These are phyloP conservation scores for Fukomys damarensis DNA, from an alignment of 2,113 vertebrate species.

Conservation along the genomic window DNA sequence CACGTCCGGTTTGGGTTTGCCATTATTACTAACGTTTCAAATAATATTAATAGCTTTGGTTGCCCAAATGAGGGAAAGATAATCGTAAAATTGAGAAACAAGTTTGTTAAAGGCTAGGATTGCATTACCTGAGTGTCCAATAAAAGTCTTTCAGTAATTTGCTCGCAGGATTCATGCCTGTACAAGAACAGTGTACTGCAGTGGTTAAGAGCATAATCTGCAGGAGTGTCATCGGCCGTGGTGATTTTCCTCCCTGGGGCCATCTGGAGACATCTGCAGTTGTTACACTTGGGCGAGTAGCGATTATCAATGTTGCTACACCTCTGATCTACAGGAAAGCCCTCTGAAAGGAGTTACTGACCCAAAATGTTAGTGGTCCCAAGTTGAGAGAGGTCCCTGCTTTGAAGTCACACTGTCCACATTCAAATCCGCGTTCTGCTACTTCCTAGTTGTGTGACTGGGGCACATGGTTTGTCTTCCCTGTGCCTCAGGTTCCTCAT, in stretches of 20 bases:
- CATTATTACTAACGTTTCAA: background rate
- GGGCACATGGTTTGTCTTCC: background rate
- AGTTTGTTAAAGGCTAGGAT: background rate
- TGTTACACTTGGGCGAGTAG: background rate
- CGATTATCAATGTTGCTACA: background rate
- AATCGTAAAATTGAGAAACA: conserved; percentile 20
- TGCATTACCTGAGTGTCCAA: background rate
- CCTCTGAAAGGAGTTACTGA: background rate
- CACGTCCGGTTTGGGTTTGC: background rate
- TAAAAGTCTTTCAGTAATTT: conserved; percentile 19
- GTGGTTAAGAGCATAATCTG: background rate
- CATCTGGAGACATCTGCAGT: background rate
- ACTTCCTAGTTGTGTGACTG: background rate
- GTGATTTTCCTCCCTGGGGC: background rate
- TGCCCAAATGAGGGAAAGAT: background rate
- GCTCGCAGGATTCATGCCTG: background rate
- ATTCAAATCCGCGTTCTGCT: background rate
- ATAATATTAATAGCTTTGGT: background rate
- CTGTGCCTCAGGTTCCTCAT: background rate
- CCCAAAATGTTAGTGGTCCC: background rate
- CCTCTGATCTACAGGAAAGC: background rate
- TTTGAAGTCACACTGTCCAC: background rate
- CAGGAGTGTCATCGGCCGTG: background rate
- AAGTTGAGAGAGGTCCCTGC: background rate
- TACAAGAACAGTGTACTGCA: background rate